phyloP scores from a whole-genome alignment of 2,888 invertebrate species.

The Drosophila mimica region DNA sequence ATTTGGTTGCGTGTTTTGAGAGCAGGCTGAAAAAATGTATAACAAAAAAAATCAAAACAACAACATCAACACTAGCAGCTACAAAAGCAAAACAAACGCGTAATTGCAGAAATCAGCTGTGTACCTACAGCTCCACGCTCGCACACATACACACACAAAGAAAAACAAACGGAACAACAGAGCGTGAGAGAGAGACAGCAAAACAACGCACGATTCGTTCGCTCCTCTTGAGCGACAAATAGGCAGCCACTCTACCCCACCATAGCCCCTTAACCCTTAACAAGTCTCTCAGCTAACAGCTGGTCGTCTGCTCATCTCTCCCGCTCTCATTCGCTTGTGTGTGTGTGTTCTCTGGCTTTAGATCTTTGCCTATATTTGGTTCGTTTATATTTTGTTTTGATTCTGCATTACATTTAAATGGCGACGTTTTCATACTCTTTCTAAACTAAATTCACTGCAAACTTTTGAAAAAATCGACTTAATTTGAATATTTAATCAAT shows the following conservation, averaged over 20 bases:
- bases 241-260: conserved; percentile 21
- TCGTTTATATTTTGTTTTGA: conserved; percentile 64
- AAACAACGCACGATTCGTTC: conserved; percentile 58
- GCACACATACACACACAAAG: conserved; percentile 48
- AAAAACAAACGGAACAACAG: conserved; percentile 44
- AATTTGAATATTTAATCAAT: neutral
- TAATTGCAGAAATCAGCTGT: conserved; percentile 85
- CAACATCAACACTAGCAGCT: conserved; percentile 53
- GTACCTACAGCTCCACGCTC: conserved; percentile 76
- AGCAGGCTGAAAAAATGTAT: conserved; percentile 64
- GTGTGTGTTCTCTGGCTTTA: conserved; percentile 32
- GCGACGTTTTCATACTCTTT: conserved; percentile 36
- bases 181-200: conserved; percentile 49
- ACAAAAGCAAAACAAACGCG: conserved; percentile 77
- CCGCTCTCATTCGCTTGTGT: conserved; percentile 25
- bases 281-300: conserved; percentile 47
- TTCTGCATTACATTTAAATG: conserved; percentile 32
- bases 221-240: conserved; percentile 63
- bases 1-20: conserved; percentile 65
- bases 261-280: conserved; percentile 10
- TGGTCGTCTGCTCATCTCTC: conserved; percentile 34
- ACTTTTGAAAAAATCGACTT: neutral
- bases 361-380: conserved; percentile 62
- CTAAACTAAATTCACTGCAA: conserved; percentile 1
- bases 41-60: conserved; percentile 50